Conservation (phyloP, 2,113 vertebrate genomes). For the Argyrosomus japonicus region DNA sequence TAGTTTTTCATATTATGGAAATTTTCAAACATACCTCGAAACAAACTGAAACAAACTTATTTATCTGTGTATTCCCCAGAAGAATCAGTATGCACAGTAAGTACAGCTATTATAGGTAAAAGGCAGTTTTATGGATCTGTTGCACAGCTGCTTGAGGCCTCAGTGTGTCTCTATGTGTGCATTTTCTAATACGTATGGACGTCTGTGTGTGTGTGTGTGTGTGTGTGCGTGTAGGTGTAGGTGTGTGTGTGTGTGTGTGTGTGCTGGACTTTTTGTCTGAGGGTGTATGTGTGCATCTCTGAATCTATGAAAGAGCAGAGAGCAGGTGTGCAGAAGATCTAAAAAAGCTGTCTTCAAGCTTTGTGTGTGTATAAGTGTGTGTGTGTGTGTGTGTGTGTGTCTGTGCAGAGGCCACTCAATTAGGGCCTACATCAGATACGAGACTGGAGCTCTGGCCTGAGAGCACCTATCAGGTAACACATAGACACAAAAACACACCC, state of each 20-base stretch:
- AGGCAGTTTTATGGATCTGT: slow-evolving; percentile 21
- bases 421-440: slow-evolving; percentile 49
- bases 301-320: not conserved
- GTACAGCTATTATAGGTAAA: slow-evolving; percentile 13
- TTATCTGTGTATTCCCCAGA: slow-evolving; percentile 1
- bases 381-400: slow-evolving; percentile 4
- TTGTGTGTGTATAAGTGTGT: not conserved
- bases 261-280: not conserved
- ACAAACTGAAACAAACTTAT: slow-evolving; percentile 11
- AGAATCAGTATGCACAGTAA: not conserved
- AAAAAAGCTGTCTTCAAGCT: not conserved
- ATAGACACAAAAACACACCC: slow-evolving; percentile 19
- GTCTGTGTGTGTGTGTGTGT: not conserved
- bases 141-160: slow-evolving; percentile 14
- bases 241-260: slow-evolving; percentile 2
- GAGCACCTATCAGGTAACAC: slow-evolving; percentile 63
- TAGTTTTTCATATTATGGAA: slow-evolving; percentile 4
- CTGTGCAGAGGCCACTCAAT: slow-evolving; percentile 31
- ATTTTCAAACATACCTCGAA: slow-evolving; percentile 9
- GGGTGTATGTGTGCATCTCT: slow-evolving; percentile 6
- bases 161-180: not conserved
- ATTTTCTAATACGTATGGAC: not conserved
- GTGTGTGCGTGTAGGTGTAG: not conserved
- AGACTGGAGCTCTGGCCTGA: slow-evolving; percentile 37
- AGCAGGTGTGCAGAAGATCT: slow-evolving; percentile 9